Evolutionary conservation across 2,888 invertebrate species (phyloP), one percentile per base, ranked within the genome.

Genomic region (Himalopsyche anomala): DNA sequence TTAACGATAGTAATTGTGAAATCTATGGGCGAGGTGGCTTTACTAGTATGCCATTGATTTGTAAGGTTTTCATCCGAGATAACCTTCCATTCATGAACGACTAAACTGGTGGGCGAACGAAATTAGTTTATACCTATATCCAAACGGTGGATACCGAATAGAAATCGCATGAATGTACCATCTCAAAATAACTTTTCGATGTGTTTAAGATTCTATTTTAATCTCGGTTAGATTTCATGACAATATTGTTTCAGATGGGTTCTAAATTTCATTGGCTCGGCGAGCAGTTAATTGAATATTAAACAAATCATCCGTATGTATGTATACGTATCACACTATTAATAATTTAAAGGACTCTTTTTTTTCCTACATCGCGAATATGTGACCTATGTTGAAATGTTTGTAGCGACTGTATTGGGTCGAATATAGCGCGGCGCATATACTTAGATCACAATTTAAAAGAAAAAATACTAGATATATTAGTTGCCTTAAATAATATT

Each of bases 91-190:
- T 45, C 45, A 45, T 45, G 2, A 45, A 28, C 28, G 19, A 62
- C 11, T 62, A 19, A 19, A 62, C 9, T 28, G n/a, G 62, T 62
- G 19, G 11, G 56, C 19, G 11, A 19, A 19, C 28, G 19, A 12
- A 62, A 62, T 19, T 62, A 19, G 8, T 12, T 62, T 2, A 74
- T 74, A 11, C 4, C 9, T 74, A 38, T 36, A 51, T 15, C 51
- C 51, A 51, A 38, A 36, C 74, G 74, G 12, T 28, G 12, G 36
- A 74, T 36, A 15, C 19, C 74, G 36, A 74, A 74, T 36, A 74
- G 19, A 74, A 74, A 74, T 74, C 38, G 74, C 9, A 74, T 38
- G 74, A 74, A 74, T 74, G 36, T 9, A 36, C 36, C 74, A 15
- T 36, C 74, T 74, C 4, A 38, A 74, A 74, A 74, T 74, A 74